phyloP scores from a whole-genome alignment of 2,797 vertebrate species.

The Macrochelys suwanniensis region DNA sequence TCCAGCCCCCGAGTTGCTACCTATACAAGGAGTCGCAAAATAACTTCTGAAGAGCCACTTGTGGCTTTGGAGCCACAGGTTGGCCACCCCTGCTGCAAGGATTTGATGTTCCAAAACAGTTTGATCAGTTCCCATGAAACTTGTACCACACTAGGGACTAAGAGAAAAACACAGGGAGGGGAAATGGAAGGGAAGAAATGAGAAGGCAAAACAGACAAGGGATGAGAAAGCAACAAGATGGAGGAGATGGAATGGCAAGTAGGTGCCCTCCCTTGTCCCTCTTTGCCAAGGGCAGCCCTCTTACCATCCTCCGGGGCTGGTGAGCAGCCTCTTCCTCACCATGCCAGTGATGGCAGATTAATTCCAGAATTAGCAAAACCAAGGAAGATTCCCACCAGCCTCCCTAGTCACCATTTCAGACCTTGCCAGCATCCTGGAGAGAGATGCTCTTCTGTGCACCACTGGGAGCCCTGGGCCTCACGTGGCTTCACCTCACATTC shows the following conservation, averaged over 20 bases:
- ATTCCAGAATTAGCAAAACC: neutral
- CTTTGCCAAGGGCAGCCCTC: neutral
- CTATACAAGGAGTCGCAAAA: no score
- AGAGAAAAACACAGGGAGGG: neutral
- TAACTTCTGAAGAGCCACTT: no score
- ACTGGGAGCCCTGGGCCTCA: rapidly evolving
- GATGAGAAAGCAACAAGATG: neutral
- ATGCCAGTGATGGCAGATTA: neutral
- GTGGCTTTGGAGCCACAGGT: no score
- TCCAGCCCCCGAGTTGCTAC: no score
- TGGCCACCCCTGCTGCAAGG: neutral
- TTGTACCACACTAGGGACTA: neutral
- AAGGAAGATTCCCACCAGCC: neutral
- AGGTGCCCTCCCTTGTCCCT: neutral
- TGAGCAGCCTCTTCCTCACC: neutral
- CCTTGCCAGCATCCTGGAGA: neutral
- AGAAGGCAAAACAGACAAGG: neutral
- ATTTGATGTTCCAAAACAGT: neutral
- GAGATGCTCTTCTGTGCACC: neutral
- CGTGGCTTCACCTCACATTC: neutral
- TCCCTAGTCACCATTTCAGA: neutral
- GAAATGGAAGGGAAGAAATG: neutral
- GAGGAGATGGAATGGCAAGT: neutral
- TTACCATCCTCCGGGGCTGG: neutral
- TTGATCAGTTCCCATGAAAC: neutral